A percentile compares a stretch with the other conserved stretches of the same genome.
phyloP scores from a whole-genome alignment of 2,797 vertebrate genomes.

The Urosaurus nigricauda region DNA sequence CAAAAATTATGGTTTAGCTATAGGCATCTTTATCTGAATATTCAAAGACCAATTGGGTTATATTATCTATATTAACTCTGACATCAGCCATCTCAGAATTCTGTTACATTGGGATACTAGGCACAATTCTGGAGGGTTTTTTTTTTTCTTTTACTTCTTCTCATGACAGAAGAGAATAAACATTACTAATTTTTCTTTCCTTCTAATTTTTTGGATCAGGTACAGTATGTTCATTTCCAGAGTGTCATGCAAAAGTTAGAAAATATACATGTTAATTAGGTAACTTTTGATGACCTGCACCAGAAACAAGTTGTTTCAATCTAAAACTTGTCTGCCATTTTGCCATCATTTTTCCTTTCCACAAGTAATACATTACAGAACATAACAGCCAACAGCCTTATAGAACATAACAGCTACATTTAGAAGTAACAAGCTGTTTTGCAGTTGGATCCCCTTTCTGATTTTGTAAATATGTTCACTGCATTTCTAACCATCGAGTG shows the following conservation, averaged over 20 bases:
- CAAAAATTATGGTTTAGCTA: not conserved
- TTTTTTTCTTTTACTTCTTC: not conserved
- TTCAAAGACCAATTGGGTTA: not conserved
- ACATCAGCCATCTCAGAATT: not conserved
- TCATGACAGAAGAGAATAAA: not conserved
- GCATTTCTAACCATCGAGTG: constrained; percentile 5
- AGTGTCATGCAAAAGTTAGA: not conserved
- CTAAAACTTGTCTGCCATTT: not conserved
- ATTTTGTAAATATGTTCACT: constrained; percentile 15
- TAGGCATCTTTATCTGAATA: not conserved
- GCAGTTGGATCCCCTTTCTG: not conserved
- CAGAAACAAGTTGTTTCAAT: not conserved
- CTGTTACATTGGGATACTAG: not conserved
- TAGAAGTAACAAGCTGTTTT: constrained; percentile 14
- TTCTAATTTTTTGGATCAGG: not conserved
- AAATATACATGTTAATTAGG: not conserved
- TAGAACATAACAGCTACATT: not conserved
- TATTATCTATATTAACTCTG: not conserved
- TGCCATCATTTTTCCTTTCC: not conserved
- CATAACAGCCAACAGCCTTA: fast-evolving
- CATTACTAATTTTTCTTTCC: not conserved
- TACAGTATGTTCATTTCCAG: not conserved
- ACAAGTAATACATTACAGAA: fast-evolving
- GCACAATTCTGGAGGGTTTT: not conserved
- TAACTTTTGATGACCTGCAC: not conserved